Evolutionary conservation across 2,797 vertebrate species (phyloP), one percentile per base, ranked within the genome.

Genomic region (Cirrhinus mrigala): DNA sequence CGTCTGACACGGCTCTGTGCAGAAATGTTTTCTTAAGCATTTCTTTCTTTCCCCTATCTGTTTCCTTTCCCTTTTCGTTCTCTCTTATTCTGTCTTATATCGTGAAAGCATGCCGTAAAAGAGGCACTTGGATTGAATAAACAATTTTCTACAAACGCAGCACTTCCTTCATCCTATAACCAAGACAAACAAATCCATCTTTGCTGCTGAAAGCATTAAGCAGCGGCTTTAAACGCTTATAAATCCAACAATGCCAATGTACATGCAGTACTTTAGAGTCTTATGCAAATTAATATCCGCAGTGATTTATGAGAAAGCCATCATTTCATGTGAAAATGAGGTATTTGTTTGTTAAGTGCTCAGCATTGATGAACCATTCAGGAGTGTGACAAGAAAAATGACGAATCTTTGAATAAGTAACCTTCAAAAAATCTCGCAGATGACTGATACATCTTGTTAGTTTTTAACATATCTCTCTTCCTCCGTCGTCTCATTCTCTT

Each of bases 21-120:
- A 86, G 71, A 87, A 92, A 73, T 89, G 85, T 88, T 87, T 84
- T 84, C 76, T 79, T 81, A 82, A 75, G 80, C 68, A 83, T 77
- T 83, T 62, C n/a, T 82, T 76, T 76, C 44, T 48, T 77, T 20
- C 77, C 29, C 44, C 52, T 7, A 54, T 27, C 60, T 69, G 33
- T 58, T 81, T 81, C 27, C 77, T 66, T 46, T 58, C 16, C 33
- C 50, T 73, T 73, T 84, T 80, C 10, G 0, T 10, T 54, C 50
- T 74, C 37, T 62, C 37, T 44, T 22, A 14, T 69, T 62, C 44
- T 33, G 54, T 73, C 33, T 83, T 79, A 69, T 54, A 70, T 73
- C 75, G 70, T 82, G 54, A 29, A 16, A 82, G 87, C 44, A 27
- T 27, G 56, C 22, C n/a, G 2, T 73, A 85, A 82, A 87, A 80